Evolutionary conservation across 2,797 vertebrate species (phyloP), one percentile per base, ranked within the genome.

Genomic region (Hapalemur alaotrensis): DNA sequence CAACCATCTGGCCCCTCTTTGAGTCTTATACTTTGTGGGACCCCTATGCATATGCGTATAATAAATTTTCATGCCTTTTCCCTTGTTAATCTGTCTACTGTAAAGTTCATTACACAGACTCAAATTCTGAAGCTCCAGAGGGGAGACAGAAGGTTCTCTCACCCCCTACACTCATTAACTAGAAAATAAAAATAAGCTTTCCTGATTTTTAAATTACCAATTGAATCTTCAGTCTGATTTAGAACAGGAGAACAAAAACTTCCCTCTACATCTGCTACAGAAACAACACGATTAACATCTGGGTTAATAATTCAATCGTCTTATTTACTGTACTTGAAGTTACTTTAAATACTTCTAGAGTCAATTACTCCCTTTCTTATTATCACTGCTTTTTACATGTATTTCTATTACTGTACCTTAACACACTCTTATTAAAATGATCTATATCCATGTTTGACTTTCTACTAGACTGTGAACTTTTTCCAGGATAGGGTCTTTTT

Each of bases 171-270:
- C 52, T 17, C 65, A 94, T 48, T 80, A 97, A 59, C 48, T 52
- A 96, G 65, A 96, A 95, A 94, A 92, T 15, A 67, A 83, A 83
- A 92, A 89, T 85, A 82, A 57, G 12, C 4, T 92, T 92, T 87
- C 50, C 28, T 61, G 9, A 50, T 75, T 46, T 83, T 89, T 92
- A 87, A 70, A 82, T 92, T 90, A 88, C 25, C 32, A 95, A 92
- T 69, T 63, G 6, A 85, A 84, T 69, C 54, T 85, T 87, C 48
- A 73, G 43, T 72, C 85, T 93, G 67, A 84, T 89, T 90, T 89
- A 93, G 20, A 86, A 25, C 25, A 96, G 72, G 52, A 95, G 12
- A 95, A 92, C 50, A 93, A 89, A 93, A 90, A 73, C 25, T 65
- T 75, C 22, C 57, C 50, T 95, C 30, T 81, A 41, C 10, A 75